Conservation (phyloP, 2,797 vertebrate species). For the Scolopax rusticola region DNA sequence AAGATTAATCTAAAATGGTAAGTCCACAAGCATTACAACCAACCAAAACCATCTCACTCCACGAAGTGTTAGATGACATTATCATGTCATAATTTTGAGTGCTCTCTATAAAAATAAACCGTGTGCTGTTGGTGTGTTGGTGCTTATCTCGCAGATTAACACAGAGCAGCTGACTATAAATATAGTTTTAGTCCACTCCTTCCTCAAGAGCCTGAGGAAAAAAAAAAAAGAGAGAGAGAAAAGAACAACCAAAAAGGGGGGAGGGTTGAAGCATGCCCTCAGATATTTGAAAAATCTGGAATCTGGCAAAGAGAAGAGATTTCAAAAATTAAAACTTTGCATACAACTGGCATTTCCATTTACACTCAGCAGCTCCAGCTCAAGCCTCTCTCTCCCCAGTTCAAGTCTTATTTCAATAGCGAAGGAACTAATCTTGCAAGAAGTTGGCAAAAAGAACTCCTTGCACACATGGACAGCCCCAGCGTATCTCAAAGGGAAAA, state of each 20-base stretch:
- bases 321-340: not conserved
- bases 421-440: not conserved
- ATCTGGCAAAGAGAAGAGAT: not conserved
- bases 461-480: not conserved
- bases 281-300: not conserved
- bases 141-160: constrained; percentile 41
- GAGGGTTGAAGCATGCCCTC: not conserved
- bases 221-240: not conserved
- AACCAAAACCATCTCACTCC: not conserved
- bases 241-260: rapidly evolving
- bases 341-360: not conserved
- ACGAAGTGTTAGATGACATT: not conserved
- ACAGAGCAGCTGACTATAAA: not conserved
- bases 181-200: not conserved
- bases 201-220: not conserved
- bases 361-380: not conserved
- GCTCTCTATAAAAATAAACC: constrained; percentile 14
- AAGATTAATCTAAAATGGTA: not conserved
- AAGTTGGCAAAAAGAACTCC: not conserved
- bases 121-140: not conserved
- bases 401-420: not conserved
- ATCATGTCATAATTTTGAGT: not conserved
- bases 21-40: not conserved
- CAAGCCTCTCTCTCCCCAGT: not conserved
- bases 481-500: not conserved